phyloP scores from a whole-genome alignment of 2,888 invertebrate species.

The Drosophila fulvimacula region DNA sequence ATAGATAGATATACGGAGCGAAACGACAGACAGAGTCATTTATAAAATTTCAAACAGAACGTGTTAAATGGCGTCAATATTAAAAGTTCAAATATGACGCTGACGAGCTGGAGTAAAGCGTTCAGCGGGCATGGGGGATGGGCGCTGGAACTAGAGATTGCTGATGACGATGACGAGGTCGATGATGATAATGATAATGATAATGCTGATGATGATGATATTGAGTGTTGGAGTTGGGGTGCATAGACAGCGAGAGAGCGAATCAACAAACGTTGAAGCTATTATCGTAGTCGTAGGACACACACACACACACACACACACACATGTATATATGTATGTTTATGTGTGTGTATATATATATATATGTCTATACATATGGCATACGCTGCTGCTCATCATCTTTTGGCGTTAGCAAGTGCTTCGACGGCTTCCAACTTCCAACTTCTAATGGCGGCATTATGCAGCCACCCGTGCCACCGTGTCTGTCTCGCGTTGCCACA shows the following conservation, averaged over 20 bases:
- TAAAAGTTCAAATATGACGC: slow-evolving; percentile 80
- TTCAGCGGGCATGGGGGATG: not conserved
- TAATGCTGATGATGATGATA: slow-evolving; percentile 22
- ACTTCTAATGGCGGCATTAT: slow-evolving; percentile 79
- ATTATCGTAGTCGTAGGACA: slow-evolving; percentile 76
- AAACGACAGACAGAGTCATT: slow-evolving; percentile 73
- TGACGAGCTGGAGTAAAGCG: slow-evolving; percentile 51
- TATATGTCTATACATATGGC: slow-evolving; percentile 18
- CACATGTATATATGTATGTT: not conserved
- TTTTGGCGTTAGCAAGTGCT: slow-evolving; percentile 78
- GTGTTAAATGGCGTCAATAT: slow-evolving; percentile 80
- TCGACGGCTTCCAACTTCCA: slow-evolving; percentile 67
- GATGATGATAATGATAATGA: slow-evolving; percentile 21
- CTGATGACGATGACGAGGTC: slow-evolving; percentile 30
- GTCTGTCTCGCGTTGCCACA: slow-evolving; percentile 7
- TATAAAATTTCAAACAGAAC: slow-evolving; percentile 77
- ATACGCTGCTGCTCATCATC: slow-evolving; percentile 69
- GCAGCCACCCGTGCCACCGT: slow-evolving; percentile 37
- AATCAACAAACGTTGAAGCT: slow-evolving; percentile 76
- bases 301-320: slow-evolving; percentile 10
- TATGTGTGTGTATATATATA: not conserved
- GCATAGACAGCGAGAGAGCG: slow-evolving; percentile 50
- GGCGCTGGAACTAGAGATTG: slow-evolving; percentile 4
- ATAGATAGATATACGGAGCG: slow-evolving; percentile 59
- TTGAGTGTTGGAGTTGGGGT: no score